Evolutionary conservation across 2,888 invertebrate genomes (phyloP), one percentile per base, ranked within the genome.

Genomic region (Conops quadrifasciatus): DNA sequence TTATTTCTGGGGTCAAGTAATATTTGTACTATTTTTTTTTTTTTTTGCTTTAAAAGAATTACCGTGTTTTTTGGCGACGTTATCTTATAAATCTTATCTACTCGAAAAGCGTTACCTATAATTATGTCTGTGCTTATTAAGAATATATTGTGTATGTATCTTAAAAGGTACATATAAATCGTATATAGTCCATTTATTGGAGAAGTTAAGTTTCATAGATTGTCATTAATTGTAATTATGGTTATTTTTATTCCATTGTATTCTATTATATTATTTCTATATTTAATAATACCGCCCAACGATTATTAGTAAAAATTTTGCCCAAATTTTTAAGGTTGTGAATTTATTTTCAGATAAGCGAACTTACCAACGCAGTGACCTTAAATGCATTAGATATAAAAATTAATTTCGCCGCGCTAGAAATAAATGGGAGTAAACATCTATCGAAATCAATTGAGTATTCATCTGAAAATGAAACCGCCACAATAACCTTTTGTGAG

Each of bases 321-420:
- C 16, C 70, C 67, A 59, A 49, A 13, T 15, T 13, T 13, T 49
- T 49, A 3, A 26, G 1, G 1, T 58, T 28, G 36, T 36, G 56
- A 4, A 7, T 36, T 36, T 9, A 36, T 36, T 36, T 36, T 36
- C 88, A 94, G 95, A 90, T 96, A 76, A 87, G 88, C 73, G 87
- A 87, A 79, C 81, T 90, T 64, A 92, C 92, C 26, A 88, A 89
- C 78, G 89, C 88, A 77, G 91, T 96, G 78, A 89, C 91, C 72
- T 87, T 96, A 71, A 95, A 96, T 86, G 90, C 92, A 69, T 86
- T 92, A 80, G 94, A 95, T 80, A 89, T 96, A 77, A 88, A 88
- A 71, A 88, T 96, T 67, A 88, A 89, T 72, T 88, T 87, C 75
- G 92, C 89, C n/a, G 85, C 85, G 76, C 85, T 91, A 69, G 84